phyloP scores from a whole-genome alignment of 2,113 vertebrate genomes.

The Neoarius graeffei region DNA sequence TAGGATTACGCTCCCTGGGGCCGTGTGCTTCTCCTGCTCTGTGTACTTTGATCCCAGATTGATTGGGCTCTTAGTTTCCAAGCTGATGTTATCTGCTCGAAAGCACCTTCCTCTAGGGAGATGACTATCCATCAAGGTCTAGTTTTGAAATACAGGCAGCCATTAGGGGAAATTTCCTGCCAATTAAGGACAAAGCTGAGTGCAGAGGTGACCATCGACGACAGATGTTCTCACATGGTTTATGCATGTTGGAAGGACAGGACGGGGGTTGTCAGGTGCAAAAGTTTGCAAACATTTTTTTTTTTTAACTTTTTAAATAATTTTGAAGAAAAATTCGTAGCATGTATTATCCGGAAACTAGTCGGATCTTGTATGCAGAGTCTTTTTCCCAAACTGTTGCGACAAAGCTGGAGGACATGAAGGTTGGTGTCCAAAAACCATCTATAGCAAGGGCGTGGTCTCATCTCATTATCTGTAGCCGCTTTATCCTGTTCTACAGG shows the following conservation, averaged over 20 bases:
- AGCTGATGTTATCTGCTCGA: conserved; percentile 50
- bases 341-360: neutral
- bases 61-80: conserved; percentile 59
- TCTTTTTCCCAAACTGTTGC: too few species aligned
- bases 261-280: neutral
- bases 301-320: neutral
- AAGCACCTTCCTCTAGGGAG: conserved; percentile 36
- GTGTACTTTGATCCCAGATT: conserved; percentile 61
- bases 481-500: too few species aligned
- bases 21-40: conserved; percentile 35
- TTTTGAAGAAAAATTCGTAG: neutral
- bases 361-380: neutral
- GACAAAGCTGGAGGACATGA: too few species aligned
- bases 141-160: conserved; percentile 31
- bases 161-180: conserved; percentile 10
- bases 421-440: too few species aligned
- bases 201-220: neutral
- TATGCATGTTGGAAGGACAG: neutral
- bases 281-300: neutral
- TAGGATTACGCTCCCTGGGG: conserved; percentile 27
- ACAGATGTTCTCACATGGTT: neutral
- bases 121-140: conserved; percentile 34
- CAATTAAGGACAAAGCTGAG: conserved; percentile 9
- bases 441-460: too few species aligned
- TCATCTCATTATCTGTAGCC: too few species aligned